A percentile compares a stretch with the other conserved stretches of the same genome.
phyloP scores from a whole-genome alignment of 2,113 vertebrate genomes.

The Dicerorhinus sumatrensis region DNA sequence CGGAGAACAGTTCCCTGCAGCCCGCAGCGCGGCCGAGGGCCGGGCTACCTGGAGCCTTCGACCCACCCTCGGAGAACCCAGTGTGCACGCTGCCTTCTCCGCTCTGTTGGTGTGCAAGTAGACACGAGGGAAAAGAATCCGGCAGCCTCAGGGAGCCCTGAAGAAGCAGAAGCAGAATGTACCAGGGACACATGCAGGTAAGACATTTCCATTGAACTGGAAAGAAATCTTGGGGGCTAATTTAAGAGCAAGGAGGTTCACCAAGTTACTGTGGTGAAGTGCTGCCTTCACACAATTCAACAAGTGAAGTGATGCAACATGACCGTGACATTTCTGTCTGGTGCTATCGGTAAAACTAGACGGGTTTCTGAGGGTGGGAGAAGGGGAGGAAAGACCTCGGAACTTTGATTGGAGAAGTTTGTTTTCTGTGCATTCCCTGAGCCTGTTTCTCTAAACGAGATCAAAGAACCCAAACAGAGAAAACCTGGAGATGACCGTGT shows the following conservation, averaged over 20 bases:
- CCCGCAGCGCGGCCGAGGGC: conserved; percentile 37
- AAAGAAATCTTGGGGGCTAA: not conserved
- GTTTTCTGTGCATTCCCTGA: conserved; percentile 29
- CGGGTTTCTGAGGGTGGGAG: conserved; percentile 50
- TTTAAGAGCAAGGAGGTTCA: not conserved
- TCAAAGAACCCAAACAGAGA: conserved; percentile 69
- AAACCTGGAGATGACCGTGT: conserved; percentile 67
- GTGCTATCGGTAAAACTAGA: not conserved
- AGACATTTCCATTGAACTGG: conserved; percentile 60
- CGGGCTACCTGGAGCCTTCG: not conserved
- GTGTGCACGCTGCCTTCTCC: not conserved
- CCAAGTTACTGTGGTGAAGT: conserved; percentile 73
- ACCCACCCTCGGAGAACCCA: not conserved
- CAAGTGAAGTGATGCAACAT: conserved; percentile 84
- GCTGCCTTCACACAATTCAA: conserved; percentile 79
- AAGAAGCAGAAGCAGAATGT: conserved; percentile 86
- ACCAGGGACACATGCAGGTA: conserved; percentile 93
- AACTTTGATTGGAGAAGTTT: conserved; percentile 85
- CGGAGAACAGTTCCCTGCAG: conserved; percentile 81
- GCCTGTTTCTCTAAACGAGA: conserved; percentile 80
- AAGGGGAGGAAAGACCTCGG: conserved; percentile 19
- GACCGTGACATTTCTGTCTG: not conserved
- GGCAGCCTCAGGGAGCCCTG: conserved; percentile 77
- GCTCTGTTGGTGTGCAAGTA: not conserved
- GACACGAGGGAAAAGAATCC: conserved; percentile 17